A percentile compares a stretch with the other conserved stretches of the same genome.
phyloP scores from a whole-genome alignment of 2,797 vertebrate species.

The Notamacropus eugenii region DNA sequence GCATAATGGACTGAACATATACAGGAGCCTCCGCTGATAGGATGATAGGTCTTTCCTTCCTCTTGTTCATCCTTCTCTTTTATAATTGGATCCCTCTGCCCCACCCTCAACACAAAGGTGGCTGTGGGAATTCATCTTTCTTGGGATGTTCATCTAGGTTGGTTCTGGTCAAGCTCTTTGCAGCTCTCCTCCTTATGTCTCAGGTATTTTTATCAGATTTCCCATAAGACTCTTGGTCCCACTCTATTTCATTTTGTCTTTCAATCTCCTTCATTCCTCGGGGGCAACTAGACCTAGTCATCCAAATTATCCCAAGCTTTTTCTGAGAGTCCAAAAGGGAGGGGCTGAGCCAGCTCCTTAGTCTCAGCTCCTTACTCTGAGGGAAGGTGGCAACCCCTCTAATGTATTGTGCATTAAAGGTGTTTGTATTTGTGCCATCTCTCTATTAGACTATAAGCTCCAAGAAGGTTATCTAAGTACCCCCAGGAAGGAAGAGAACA shows the following conservation, averaged over 20 bases:
- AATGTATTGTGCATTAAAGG: neutral
- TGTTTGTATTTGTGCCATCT: neutral
- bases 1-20: neutral
- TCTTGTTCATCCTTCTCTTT: neutral
- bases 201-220: neutral
- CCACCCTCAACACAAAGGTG: neutral
- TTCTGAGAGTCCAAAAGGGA: neutral
- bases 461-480: neutral
- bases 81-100: neutral
- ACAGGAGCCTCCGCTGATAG: neutral
- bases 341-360: neutral
- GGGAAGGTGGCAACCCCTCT: neutral
- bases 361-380: neutral
- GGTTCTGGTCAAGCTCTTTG: neutral
- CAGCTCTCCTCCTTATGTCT: neutral
- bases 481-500: neutral
- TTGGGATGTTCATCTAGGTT: neutral
- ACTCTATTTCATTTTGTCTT: neutral
- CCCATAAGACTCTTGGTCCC: neutral
- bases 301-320: neutral
- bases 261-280: neutral
- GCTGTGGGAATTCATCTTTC: neutral
- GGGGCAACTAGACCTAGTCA: neutral
- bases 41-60: neutral
- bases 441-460: neutral